Percentiles rank a stretch among this genome's conserved stretches.
Conservation (phyloP, 2,113 vertebrate genomes). For the Ovis canadensis region DNA sequence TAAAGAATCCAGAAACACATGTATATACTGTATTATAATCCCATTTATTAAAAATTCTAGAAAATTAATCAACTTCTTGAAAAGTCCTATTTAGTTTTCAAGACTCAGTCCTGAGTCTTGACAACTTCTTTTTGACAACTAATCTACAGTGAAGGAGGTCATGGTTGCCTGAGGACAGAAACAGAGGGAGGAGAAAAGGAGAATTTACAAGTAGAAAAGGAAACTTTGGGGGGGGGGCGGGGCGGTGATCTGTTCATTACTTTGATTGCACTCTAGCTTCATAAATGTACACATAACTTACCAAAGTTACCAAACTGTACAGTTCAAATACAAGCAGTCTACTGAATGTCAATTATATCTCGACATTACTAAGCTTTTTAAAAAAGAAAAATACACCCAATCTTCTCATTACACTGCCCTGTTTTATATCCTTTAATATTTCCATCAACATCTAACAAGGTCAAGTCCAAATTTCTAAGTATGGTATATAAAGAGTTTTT, state of each 20-base stretch:
- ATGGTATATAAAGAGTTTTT: background rate
- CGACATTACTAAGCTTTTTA: background rate
- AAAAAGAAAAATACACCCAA: background rate
- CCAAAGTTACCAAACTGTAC: background rate
- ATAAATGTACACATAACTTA: background rate
- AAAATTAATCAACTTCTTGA: constrained; percentile 7
- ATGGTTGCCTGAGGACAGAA: background rate
- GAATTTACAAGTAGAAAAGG: background rate
- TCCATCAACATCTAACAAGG: background rate
- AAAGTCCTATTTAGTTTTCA: background rate
- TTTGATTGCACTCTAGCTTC: background rate
- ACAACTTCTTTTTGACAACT: background rate
- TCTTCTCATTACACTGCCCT: background rate
- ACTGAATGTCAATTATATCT: background rate
- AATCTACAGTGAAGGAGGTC: background rate
- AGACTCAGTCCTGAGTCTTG: background rate
- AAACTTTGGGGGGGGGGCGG: background rate
- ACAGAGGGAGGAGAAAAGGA: background rate
- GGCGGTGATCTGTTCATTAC: background rate
- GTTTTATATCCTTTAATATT: background rate
- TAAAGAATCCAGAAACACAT: background rate
- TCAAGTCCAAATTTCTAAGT: background rate
- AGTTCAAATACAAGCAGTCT: background rate
- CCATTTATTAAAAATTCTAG: background rate
- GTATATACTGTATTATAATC: background rate